Evolutionary conservation across 1,140 invertebrate species (phyloP).

Genomic region (Megathymus violae): DNA sequence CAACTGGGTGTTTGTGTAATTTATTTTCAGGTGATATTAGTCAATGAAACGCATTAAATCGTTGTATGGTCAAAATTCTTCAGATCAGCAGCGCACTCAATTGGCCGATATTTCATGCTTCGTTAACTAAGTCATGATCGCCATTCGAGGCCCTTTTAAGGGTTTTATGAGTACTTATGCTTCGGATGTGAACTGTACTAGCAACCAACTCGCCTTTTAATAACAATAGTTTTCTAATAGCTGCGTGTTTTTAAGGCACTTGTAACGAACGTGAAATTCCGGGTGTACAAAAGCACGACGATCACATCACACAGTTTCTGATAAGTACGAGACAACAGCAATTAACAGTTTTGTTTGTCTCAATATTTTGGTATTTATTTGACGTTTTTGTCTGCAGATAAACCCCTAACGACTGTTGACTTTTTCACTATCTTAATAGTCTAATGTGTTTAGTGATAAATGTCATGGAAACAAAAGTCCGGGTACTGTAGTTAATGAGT

Average conservation of each 20-base stretch:
- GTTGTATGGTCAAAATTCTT: too few relatives aligned
- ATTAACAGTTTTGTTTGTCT: conserved; percentile 7
- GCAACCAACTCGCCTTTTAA: too few relatives aligned
- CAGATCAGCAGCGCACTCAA: too few relatives aligned
- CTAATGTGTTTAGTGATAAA: conserved; percentile 13
- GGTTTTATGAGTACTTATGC: too few relatives aligned
- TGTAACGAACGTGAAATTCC: background rate
- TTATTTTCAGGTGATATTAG: too few relatives aligned
- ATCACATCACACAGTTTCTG: conserved; percentile 22
- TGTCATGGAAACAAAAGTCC: conserved; percentile 12
- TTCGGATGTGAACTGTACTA: too few relatives aligned
- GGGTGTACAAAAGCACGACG: conserved; percentile 12
- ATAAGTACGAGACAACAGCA: conserved; percentile 18
- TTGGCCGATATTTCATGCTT: too few relatives aligned
- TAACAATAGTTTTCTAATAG: background rate
- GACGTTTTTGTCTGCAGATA: conserved; percentile 20
- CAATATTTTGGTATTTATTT: conserved; percentile 29
- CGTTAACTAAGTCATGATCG: too few relatives aligned
- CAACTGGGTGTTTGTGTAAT: too few relatives aligned
- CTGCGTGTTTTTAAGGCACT: conserved; percentile 1
- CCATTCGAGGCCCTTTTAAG: too few relatives aligned
- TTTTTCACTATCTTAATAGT: conserved; percentile 27
- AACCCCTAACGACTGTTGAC: conserved; percentile 27
- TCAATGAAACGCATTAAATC: too few relatives aligned
- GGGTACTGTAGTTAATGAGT: background rate